A percentile compares a stretch with the other conserved stretches of the same genome.
phyloP scores from a whole-genome alignment of 1,140 invertebrate genomes.

The Vollenhovia emeryi region DNA sequence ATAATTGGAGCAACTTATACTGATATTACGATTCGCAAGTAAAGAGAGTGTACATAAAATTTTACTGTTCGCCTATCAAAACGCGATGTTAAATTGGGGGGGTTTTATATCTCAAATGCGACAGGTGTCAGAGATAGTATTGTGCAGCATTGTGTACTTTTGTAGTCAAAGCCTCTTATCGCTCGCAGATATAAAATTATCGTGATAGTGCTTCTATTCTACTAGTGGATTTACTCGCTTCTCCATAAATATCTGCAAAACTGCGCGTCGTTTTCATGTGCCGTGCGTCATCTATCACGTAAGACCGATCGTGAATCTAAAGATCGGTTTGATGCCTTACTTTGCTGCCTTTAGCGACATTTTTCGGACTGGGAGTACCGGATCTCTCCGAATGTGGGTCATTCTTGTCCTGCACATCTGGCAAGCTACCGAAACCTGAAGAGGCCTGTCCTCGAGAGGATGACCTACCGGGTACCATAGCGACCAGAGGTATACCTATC shows the following conservation, averaged over 20 bases:
- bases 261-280: neutral
- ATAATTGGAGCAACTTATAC: neutral
- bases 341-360: conserved; percentile 50
- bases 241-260: conserved; percentile 11
- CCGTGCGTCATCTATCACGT: neutral
- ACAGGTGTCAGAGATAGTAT: conserved; percentile 15
- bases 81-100: neutral
- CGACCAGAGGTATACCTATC: conserved; percentile 55
- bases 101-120: neutral
- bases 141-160: neutral
- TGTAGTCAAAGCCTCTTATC: neutral
- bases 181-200: neutral
- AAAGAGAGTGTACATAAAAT: neutral
- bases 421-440: conserved; percentile 79
- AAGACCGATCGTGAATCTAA: conserved; percentile 42
- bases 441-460: conserved; percentile 76
- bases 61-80: neutral
- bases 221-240: neutral
- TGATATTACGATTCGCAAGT: neutral
- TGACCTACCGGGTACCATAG: conserved; percentile 65
- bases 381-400: conserved; percentile 44
- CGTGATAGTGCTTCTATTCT: neutral
- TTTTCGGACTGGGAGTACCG: conserved; percentile 70
- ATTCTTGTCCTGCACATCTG: conserved; percentile 69
- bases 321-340: conserved; percentile 72